Evolutionary conservation across 2,113 vertebrate genomes (phyloP), one percentile per base, ranked within the genome.

Genomic region (Marmota monax): DNA sequence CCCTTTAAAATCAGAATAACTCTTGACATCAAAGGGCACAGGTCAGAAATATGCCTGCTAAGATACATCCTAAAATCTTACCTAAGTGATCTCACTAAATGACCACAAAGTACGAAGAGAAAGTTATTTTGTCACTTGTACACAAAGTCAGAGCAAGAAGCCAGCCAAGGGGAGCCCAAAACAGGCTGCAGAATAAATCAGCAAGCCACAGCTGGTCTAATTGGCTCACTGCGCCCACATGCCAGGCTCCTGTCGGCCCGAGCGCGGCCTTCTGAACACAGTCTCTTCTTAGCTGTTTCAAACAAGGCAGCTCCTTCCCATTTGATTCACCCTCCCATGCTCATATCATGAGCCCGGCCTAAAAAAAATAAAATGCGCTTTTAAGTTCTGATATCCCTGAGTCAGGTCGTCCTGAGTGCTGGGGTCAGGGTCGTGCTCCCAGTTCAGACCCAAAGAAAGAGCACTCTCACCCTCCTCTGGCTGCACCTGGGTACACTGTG

Each of bases 121-220:
- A 61, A 80, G 69, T 78, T 58, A 51, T n/a, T 95, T 65, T 56
- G 22, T 5, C 77, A n/a, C 25, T 78, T 2, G 0, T 23, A 86
- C 83, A 85, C 16, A 78, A 69, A 88, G 61, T 74, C 83, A 53
- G 63, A 96, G 27, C 58, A 76, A 93, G 84, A 84, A 95, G 82
- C 20, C 45, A 61, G 61, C 70, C 69, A 45, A 29, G 65, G 0
- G 20, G 86, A 83, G 18, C 34, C 48, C 56, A 67, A 32, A 7
- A 34, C 20, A 4, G 37, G 34, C 23, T 32, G 9, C 27, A 7
- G 22, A 48, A 29, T 7, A 1, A 79, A 85, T 18, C 9, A 48
- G 45, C 88, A 70, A 14, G 22, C 74, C 61, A 78, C 67, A 63
- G 27, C 78, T 18, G 37, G 18, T 58, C 89, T 95, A 77, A 88